phyloP scores from a whole-genome alignment of 2,113 vertebrate genomes.

The Fukomys damarensis region DNA sequence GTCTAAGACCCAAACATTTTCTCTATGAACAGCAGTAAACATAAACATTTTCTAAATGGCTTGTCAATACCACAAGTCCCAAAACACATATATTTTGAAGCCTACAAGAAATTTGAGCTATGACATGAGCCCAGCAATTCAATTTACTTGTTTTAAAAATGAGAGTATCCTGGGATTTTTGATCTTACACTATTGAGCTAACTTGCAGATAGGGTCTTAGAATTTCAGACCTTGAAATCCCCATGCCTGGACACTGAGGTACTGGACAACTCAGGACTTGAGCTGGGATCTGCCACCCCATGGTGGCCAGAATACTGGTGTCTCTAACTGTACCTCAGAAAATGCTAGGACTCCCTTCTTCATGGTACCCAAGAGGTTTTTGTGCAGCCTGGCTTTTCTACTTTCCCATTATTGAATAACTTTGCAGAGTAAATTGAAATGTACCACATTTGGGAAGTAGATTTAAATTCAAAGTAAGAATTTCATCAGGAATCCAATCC shows the following conservation, averaged over 20 bases:
- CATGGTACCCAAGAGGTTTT: not conserved
- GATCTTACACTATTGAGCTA: not conserved
- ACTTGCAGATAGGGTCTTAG: not conserved
- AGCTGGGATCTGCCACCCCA: not conserved
- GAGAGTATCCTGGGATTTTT: not conserved
- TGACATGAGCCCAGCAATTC: slow-evolving; percentile 40
- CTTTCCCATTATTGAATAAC: slow-evolving; percentile 41
- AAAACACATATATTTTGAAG: slow-evolving; percentile 28
- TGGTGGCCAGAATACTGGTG: not conserved
- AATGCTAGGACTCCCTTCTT: not conserved
- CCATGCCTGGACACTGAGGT: not conserved
- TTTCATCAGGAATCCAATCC: slow-evolving; percentile 69
- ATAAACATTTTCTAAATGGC: slow-evolving; percentile 66
- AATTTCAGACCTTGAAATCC: not conserved
- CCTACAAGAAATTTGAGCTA: slow-evolving; percentile 61
- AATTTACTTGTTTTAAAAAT: slow-evolving; percentile 51
- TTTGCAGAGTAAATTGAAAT: slow-evolving; percentile 39
- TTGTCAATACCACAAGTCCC: slow-evolving; percentile 52
- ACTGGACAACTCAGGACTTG: not conserved
- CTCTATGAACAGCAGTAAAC: slow-evolving; percentile 47
- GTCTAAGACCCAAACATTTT: slow-evolving; percentile 54
- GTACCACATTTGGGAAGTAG: not conserved
- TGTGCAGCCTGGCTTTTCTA: not conserved
- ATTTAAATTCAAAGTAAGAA: slow-evolving; percentile 68
- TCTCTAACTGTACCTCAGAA: not conserved